Evolutionary conservation across 2,888 invertebrate genomes (phyloP).

Genomic region (Tenthredo amoena): DNA sequence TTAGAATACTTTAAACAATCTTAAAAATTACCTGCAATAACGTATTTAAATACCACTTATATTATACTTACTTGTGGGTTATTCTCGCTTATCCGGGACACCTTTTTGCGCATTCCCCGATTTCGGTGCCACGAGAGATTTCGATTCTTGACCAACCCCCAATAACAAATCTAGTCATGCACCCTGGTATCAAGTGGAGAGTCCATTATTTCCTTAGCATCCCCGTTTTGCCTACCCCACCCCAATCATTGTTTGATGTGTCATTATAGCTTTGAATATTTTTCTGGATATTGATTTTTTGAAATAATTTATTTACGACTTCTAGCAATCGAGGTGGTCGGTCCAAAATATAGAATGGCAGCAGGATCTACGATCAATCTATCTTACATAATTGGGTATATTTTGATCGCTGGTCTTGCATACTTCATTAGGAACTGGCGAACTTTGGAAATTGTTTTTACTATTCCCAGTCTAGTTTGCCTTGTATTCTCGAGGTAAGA

Average conservation of each 20-base stretch:
- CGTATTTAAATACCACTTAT: not conserved
- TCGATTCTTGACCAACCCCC: too few species aligned
- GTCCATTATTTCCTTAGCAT: too few species aligned
- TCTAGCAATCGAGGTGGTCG: slow-evolving; percentile 85
- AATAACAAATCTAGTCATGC: too few species aligned
- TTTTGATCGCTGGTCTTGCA: slow-evolving; percentile 84
- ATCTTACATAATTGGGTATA: slow-evolving; percentile 87
- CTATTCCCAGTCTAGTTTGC: slow-evolving; percentile 84
- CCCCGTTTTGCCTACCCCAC: too few species aligned
- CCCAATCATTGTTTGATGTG: too few species aligned
- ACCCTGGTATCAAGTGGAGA: too few species aligned
- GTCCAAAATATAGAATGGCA: slow-evolving; percentile 83
- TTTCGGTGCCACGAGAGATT: too few species aligned
- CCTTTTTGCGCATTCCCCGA: too few species aligned
- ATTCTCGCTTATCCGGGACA: too few species aligned
- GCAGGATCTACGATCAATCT: slow-evolving; percentile 87
- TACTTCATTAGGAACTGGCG: slow-evolving; percentile 86
- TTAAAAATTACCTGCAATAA: not conserved
- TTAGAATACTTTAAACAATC: not conserved
- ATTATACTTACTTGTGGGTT: too few species aligned
- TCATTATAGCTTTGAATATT: too few species aligned
- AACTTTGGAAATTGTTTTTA: slow-evolving; percentile 84
- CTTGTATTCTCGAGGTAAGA: slow-evolving; percentile 85
- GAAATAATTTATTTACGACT: too few species aligned
- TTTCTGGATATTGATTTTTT: not conserved